Evolutionary conservation across 2,888 invertebrate species (phyloP).

Genomic region (Matsumyia berberina): DNA sequence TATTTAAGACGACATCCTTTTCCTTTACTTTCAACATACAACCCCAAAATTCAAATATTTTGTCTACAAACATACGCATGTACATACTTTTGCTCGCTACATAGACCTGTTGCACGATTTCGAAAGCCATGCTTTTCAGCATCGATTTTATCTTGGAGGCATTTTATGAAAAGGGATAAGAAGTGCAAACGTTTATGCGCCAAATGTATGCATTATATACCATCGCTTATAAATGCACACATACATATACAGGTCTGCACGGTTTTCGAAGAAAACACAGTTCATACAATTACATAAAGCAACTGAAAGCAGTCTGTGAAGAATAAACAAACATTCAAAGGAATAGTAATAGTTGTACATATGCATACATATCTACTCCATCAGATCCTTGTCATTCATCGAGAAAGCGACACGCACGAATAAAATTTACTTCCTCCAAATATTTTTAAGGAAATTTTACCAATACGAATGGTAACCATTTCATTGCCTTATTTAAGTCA

Average conservation of each 20-base stretch:
- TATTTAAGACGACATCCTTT: background rate
- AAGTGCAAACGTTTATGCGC: slow-evolving; percentile 19
- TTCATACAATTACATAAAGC: background rate
- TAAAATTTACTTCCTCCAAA: slow-evolving; percentile 13
- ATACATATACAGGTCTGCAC: slow-evolving; percentile 15
- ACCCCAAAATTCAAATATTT: background rate
- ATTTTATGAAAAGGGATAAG: slow-evolving; percentile 28
- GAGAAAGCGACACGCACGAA: slow-evolving; percentile 18
- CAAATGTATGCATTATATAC: background rate
- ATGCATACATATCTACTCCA: background rate
- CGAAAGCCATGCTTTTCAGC: slow-evolving; percentile 16
- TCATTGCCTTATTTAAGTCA: no score
- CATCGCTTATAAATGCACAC: background rate
- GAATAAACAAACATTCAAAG: slow-evolving; percentile 22
- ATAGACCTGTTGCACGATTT: slow-evolving; percentile 41
- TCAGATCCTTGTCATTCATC: slow-evolving; percentile 36
- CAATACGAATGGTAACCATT: no score
- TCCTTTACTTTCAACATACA: background rate
- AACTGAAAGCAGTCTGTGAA: slow-evolving; percentile 35
- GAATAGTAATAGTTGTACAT: slow-evolving; percentile 14
- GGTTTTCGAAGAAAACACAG: slow-evolving; percentile 21
- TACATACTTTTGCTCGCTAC: background rate
- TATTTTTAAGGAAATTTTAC: background rate
- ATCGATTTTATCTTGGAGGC: slow-evolving; percentile 48
- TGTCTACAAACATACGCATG: background rate